Conservation (phyloP, 2,888 invertebrate species). For the Cyaniris semiargus region DNA sequence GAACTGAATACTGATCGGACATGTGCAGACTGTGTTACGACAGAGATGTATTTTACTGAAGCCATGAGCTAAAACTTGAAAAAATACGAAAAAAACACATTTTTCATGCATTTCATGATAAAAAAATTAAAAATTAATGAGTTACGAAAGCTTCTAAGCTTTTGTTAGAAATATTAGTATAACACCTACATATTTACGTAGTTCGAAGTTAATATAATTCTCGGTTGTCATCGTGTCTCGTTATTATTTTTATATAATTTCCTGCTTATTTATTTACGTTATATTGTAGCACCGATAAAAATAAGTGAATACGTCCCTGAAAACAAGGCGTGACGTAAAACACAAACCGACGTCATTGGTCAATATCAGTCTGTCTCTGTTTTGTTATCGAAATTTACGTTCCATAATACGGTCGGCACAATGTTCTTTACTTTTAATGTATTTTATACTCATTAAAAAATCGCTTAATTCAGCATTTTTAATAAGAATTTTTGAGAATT, state of each 20-base stretch:
- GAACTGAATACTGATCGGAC: constrained; percentile 57
- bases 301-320: constrained; percentile 75
- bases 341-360: constrained; percentile 65
- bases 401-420: constrained; percentile 50
- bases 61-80: not conserved
- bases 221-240: not conserved
- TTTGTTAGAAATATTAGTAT: not conserved
- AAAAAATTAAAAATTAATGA: not conserved
- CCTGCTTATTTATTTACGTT: constrained; percentile 57
- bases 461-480: not conserved
- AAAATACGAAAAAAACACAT: not conserved
- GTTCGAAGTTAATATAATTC: not conserved
- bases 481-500: not conserved
- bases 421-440: not conserved
- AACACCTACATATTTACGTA: not conserved
- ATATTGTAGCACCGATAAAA: constrained; percentile 56
- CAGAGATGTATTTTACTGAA: constrained; percentile 44
- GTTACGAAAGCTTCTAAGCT: not conserved
- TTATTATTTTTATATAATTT: constrained; percentile 49
- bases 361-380: constrained; percentile 47
- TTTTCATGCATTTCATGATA: not conserved
- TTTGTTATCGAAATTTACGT: constrained; percentile 49
- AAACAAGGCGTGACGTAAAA: constrained; percentile 73
- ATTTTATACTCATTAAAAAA: not conserved
- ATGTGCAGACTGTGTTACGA: constrained; percentile 58